Base-by-base conservation (phyloP, 2,888 invertebrate genomes). In the Pachydiplax longipennis region DNA sequence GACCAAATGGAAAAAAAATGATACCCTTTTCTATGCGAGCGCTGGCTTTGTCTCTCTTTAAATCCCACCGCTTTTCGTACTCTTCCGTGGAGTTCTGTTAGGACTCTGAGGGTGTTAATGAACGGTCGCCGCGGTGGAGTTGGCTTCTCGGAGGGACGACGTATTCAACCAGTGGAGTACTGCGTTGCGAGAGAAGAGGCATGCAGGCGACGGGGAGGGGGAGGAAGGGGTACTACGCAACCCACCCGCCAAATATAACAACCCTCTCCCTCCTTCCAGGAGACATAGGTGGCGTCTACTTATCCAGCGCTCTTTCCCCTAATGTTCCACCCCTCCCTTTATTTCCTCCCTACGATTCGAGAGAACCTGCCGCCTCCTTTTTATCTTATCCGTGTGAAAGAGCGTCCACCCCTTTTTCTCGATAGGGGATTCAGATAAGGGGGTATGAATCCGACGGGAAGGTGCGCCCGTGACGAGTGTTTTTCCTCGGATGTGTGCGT, bases 211-310 rank as follows among this genome's bases (percentile, higher is more conserved):
- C 37, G 80, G 37, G 13, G 35, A 35, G 8, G 37, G 37, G 22
- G 81, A 35, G 81, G 61, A 53, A 18, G 22, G 37, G 18, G 87
- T n/a, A 31, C 35, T 61, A 61, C 35, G 58, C 58, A 58, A 87
- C 58, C 87, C 87, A 58, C 61, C 87, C 87, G 58, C 58, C 87
- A 58, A 87, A 87, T 61, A 61, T 61, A 61, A 87, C 58, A 58
- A 87, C 58, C 87, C 87, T 61, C 61, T 37, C 61, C 61, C 87
- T 61, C 61, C 61, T 87, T 61, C 87, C 61, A 35, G 87, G 61
- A 61, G 61, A 61, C n/a, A 61, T 87, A 37, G 61, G 83, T 58
- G 83, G 83, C 53, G 58, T 58, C 83, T 83, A 31, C 83, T 83
- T 83, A 83, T 83, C 83, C 58, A 83, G 83, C 53, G 35, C 83